Evolutionary conservation across 30 jellyfish, hydroid and myxozoan species (phyloP), one percentile per base, ranked within the genome.

Genomic region (Pelagia noctiluca): DNA sequence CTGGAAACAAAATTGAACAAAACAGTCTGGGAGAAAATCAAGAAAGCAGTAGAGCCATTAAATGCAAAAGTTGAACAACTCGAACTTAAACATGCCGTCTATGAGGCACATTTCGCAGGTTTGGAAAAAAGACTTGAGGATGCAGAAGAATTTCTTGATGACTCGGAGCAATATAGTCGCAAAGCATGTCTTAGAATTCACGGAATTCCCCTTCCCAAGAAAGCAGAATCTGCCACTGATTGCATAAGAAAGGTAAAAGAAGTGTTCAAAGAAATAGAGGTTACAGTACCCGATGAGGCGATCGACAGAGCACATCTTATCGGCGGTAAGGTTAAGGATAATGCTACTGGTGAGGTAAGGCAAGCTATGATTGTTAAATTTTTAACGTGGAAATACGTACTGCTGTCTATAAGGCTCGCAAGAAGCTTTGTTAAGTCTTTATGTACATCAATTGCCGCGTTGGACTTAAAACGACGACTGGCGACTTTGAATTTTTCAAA

Each of bases 331-430:
- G 33, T 19, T 22, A 63, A n/a, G 48, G 3, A 22, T n/a, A 28
- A 28, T 7, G 16, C 46, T 21, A 16, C 76, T 22, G 76, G 76
- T 19, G 33, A 19, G 30, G 30, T 29, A 33, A 49, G 33, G 10
- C 76, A n/a, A 63, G 76, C 76, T 19, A 63, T 63, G 46, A 63
- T 63, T 63, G 48, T 63, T 8, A 63, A 63, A 21, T 63, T 63
- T 21, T 19, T 29, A 28, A 21, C 76, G 8, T 63, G 76, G 76
- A 63, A 21, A 63, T 10, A 63, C 48, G 48, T 11, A 63, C 76
- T 10, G 49, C 46, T 2, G 46, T 63, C 19, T 63, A 63, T 29
- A 63, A 49, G 30, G 76, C 48, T 33, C 46, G 76, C 21, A 63
- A 63, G 57, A 42, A 42, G 57, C 57, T 42, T n/a, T n/a, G n/a